A percentile compares a stretch with the other conserved stretches of the same genome.
phyloP scores from a whole-genome alignment of 1,140 invertebrate genomes.

The Tetragnatha versicolor region DNA sequence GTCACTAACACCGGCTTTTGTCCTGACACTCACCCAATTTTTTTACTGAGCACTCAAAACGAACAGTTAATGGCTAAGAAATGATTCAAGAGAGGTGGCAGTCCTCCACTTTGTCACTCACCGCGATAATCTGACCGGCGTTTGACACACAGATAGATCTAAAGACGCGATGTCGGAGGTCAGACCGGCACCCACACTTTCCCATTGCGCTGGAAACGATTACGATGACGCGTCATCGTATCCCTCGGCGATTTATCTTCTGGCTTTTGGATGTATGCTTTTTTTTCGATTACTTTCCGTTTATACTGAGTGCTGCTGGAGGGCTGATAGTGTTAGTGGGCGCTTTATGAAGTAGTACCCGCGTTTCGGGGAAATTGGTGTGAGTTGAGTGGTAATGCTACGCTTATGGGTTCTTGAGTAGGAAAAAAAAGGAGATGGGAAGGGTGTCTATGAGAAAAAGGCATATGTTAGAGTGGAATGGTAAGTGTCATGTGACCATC shows the following conservation, averaged over 20 bases:
- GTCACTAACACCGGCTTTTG: too few species aligned
- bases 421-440: too few species aligned
- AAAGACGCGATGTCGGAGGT: conserved; percentile 14
- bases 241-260: background rate
- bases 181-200: conserved; percentile 12
- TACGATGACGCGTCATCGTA: background rate
- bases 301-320: background rate
- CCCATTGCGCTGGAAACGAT: conserved; percentile 3
- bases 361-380: too few species aligned
- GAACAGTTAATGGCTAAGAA: conserved; percentile 5
- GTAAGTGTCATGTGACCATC: too few species aligned
- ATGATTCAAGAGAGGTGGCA: conserved; percentile 3
- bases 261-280: background rate
- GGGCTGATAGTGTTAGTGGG: too few species aligned
- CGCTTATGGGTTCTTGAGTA: too few species aligned
- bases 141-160: conserved; percentile 3
- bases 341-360: too few species aligned
- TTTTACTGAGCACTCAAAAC: background rate
- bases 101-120: conserved; percentile 28
- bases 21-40: conserved; percentile 1
- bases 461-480: too few species aligned
- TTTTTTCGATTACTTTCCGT: background rate
- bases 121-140: conserved; percentile 3
- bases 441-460: too few species aligned
- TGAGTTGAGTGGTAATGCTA: too few species aligned